Evolutionary conservation across 2,888 invertebrate species (phyloP), one percentile per base, ranked within the genome.

Genomic region (Eupelmus urozonus): DNA sequence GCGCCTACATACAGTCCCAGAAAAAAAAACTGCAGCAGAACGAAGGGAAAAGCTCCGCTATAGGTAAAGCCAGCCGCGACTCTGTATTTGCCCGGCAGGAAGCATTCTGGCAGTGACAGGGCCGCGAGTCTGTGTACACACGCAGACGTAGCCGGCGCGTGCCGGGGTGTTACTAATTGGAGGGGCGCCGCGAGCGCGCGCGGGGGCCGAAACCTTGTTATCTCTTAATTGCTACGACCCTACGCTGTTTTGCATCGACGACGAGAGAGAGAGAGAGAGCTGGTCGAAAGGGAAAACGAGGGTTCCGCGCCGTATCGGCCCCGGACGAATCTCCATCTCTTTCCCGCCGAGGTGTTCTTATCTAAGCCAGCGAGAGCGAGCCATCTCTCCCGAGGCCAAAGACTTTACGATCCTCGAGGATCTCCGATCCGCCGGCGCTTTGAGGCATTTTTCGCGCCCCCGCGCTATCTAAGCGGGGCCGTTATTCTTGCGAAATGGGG

Each of bases 161-260:
- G 79, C 78, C 82, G 84, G 87, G 87, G 89, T 88, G 88, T 89
- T 86, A 88, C 89, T 89, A 89, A 89, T 89, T 89, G 89, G 88
- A 88, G 88, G 88, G 89, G 88, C 84, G 86, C 84, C 86, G 84
- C 18, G 85, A 85, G 86, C 86, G 84, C 87, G 87, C 87, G 88
- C 84, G 85, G 83, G 85, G 83, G 87, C 86, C 86, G 85, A 87
- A 88, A 89, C 87, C 89, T 89, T 89, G 89, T 89, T 89, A 89
- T 89, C 89, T 89, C 89, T 89, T 89, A 89, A 89, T 89, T 89
- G 89, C 89, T 88, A 85, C 88, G 86, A 86, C 87, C 88, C 88
- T 87, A 84, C 84, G 83, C 83, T 88, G 87, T 88, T 89, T 88
- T 88, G 88, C 89, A 89, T 89, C 86, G 89, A 88, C 88, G 89